Conservation (phyloP, 2,113 vertebrate species). For the Forbesichthys agassizii region DNA sequence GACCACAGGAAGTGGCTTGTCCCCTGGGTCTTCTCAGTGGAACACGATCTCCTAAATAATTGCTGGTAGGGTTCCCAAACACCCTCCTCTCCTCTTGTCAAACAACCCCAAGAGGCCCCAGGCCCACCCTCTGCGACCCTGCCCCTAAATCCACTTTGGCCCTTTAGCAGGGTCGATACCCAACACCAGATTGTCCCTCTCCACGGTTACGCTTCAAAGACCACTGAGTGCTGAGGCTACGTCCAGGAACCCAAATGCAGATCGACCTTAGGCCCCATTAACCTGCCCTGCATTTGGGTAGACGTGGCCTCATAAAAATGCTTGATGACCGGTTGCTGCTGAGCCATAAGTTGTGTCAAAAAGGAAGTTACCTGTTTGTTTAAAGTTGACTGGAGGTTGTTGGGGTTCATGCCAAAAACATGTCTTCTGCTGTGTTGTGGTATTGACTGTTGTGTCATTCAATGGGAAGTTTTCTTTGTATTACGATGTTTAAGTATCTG, state of each 20-base stretch:
- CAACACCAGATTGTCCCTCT: conserved; percentile 11
- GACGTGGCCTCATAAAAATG: conserved; percentile 13
- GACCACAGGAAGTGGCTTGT: conserved; percentile 59
- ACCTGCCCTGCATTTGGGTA: conserved; percentile 9
- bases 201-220: not conserved
- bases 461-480: not conserved
- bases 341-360: not conserved
- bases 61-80: conserved; percentile 14
- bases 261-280: not conserved
- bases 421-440: not conserved
- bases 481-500: not conserved
- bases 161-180: conserved; percentile 6
- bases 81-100: not conserved
- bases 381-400: not conserved
- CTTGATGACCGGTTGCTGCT: not conserved
- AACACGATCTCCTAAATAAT: conserved; percentile 58
- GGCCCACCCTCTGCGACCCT: conserved; percentile 1
- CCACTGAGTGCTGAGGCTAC: not conserved
- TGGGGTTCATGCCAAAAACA: not conserved
- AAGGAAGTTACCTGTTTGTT: not conserved
- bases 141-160: conserved; percentile 9
- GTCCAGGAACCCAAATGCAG: not conserved
- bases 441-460: not conserved
- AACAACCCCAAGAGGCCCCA: not conserved
- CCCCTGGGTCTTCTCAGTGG: conserved; percentile 48